Conservation (phyloP, 1,140 invertebrate species). For the Harpegnathos saltator region DNA sequence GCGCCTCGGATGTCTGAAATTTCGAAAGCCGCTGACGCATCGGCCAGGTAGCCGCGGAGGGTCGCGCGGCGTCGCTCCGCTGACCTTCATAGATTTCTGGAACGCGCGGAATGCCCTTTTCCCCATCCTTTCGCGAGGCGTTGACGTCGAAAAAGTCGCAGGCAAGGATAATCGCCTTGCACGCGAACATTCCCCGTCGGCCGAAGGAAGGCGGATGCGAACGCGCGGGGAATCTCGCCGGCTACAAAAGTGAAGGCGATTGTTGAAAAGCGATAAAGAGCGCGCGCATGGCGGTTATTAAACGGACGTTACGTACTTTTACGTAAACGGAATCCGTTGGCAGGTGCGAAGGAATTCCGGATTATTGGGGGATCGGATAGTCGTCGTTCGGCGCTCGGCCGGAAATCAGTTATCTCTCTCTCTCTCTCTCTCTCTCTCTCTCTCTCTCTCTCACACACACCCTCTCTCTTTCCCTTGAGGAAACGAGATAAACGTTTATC, state of each 20-base stretch:
- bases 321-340: too few relatives aligned
- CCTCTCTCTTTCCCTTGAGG: too few relatives aligned
- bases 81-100: neutral
- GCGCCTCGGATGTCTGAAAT: neutral
- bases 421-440: too few relatives aligned
- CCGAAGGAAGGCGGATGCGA: neutral
- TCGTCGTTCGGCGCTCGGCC: too few relatives aligned
- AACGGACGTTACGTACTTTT: too few relatives aligned
- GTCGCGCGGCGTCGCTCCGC: neutral
- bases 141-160: neutral
- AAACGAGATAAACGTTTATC: neutral
- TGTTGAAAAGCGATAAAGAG: neutral
- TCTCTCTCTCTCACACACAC: too few relatives aligned
- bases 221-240: neutral
- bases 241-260: neutral
- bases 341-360: neutral
- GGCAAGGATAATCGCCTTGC: too few relatives aligned
- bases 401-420: neutral
- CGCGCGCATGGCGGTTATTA: neutral
- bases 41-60: neutral
- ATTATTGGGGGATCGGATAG: neutral
- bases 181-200: neutral
- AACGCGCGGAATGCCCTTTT: slow-evolving; percentile 1
- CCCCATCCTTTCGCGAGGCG: neutral
- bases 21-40: neutral